Conservation (phyloP, 2,797 vertebrate species). For the Poeciliopsis gracilis region DNA sequence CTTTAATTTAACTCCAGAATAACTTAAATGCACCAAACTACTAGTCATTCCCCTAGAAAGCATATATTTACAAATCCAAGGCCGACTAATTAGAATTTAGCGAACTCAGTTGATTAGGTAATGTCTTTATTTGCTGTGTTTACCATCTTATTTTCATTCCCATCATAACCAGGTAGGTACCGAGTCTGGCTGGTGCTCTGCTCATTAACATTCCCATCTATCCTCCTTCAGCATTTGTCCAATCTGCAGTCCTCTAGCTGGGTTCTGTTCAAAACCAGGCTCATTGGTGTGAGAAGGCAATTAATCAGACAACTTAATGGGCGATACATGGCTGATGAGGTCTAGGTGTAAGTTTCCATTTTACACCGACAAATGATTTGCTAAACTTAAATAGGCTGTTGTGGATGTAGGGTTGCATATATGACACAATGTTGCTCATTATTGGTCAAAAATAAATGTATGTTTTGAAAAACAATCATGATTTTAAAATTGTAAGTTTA, state of each 20-base stretch:
- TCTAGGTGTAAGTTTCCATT: constrained; percentile 49
- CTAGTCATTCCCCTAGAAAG: neutral
- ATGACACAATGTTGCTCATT: neutral
- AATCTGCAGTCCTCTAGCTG: constrained; percentile 45
- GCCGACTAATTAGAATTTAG: neutral
- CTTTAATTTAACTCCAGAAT: constrained; percentile 1
- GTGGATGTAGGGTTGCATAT: neutral
- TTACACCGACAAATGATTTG: constrained; percentile 39
- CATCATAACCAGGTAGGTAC: constrained; percentile 30
- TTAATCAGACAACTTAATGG: constrained; percentile 67
- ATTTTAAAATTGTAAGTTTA: neutral
- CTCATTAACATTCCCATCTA: constrained; percentile 62
- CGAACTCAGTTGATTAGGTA: neutral
- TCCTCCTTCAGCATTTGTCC: constrained; percentile 41
- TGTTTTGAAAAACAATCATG: neutral
- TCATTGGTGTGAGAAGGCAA: constrained; percentile 44
- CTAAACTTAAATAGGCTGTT: constrained; percentile 10
- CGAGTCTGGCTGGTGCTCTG: constrained; percentile 6
- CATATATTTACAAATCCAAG: constrained; percentile 13
- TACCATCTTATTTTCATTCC: constrained; percentile 31
- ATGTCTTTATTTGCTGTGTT: constrained; percentile 21
- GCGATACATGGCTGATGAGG: constrained; percentile 48
- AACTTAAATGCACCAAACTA: neutral
- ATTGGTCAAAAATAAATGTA: neutral
- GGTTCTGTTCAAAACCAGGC: constrained; percentile 55